These are phyloP conservation scores for Pan paniscus DNA, from an alignment of 2,113 vertebrate genomes.

Conservation along the genomic window DNA sequence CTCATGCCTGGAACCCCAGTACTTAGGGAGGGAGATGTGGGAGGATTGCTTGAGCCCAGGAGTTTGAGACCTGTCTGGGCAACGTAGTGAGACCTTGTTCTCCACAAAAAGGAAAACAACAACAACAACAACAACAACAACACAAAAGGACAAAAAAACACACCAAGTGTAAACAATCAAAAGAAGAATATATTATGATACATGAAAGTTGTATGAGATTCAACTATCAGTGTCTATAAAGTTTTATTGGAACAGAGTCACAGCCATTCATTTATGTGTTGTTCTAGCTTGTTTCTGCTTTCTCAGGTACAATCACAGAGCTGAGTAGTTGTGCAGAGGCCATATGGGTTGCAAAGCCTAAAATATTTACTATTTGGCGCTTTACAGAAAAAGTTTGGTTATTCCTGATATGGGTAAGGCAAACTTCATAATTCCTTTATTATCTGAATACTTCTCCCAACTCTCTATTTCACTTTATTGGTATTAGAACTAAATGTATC, in stretches of 20 bases:
- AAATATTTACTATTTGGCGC: conserved; percentile 18
- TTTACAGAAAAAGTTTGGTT: not conserved
- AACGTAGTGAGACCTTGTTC: too few relatives aligned
- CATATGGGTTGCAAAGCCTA: not conserved
- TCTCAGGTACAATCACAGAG: not conserved
- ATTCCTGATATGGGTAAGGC: not conserved
- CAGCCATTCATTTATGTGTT: not conserved
- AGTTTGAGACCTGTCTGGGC: too few relatives aligned
- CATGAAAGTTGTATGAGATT: not conserved
- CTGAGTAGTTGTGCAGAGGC: not conserved
- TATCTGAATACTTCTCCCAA: not conserved
- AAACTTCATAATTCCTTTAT: conserved; percentile 25
- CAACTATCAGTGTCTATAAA: not conserved
- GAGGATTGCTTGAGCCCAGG: too few relatives aligned
- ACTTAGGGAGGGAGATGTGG: too few relatives aligned
- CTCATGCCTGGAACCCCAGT: too few relatives aligned
- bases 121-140: too few relatives aligned
- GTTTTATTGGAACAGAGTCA: not conserved
- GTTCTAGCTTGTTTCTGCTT: not conserved
- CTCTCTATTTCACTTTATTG: not conserved
- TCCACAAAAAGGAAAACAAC: too few relatives aligned
- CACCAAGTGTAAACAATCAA: not conserved
- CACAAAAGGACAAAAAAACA: too few relatives aligned
- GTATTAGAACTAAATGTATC: conserved; percentile 16
- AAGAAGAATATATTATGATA: not conserved